phyloP scores from a whole-genome alignment of 2,888 invertebrate genomes.

The Dynastes hyllus region DNA sequence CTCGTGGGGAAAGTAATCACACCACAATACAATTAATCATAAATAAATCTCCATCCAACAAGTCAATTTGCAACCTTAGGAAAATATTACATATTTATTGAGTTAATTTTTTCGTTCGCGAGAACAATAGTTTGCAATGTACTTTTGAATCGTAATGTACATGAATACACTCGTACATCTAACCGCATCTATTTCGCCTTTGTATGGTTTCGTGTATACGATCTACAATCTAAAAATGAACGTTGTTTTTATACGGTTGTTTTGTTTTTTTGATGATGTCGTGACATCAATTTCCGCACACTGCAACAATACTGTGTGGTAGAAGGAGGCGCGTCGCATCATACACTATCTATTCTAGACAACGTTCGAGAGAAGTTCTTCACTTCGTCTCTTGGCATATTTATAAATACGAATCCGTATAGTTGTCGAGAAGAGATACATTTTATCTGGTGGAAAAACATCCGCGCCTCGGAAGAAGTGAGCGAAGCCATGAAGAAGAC shows the following conservation, averaged over 20 bases:
- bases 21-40: too few species aligned
- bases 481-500: constrained; percentile 42
- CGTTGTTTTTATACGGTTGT: constrained; percentile 20
- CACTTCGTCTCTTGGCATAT: constrained; percentile 41
- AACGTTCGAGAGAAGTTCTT: constrained; percentile 29
- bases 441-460: constrained; percentile 43
- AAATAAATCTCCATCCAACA: too few species aligned
- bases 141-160: constrained; percentile 6
- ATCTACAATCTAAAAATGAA: constrained; percentile 26
- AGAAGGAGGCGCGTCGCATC: constrained; percentile 13
- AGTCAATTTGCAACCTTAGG: too few species aligned
- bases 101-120: too few species aligned
- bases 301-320: constrained; percentile 7
- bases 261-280: constrained; percentile 33
- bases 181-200: background rate
- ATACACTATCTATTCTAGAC: constrained; percentile 36
- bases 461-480: constrained; percentile 24
- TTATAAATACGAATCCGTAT: constrained; percentile 47
- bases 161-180: background rate
- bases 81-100: too few species aligned
- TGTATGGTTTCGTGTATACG: constrained; percentile 8
- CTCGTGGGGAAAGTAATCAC: too few species aligned
- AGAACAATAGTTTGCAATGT: too few species aligned
- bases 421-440: constrained; percentile 39
- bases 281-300: constrained; percentile 38